phyloP scores from a whole-genome alignment of 2,113 vertebrate species.

The Brachyhypopomus gauderio region DNA sequence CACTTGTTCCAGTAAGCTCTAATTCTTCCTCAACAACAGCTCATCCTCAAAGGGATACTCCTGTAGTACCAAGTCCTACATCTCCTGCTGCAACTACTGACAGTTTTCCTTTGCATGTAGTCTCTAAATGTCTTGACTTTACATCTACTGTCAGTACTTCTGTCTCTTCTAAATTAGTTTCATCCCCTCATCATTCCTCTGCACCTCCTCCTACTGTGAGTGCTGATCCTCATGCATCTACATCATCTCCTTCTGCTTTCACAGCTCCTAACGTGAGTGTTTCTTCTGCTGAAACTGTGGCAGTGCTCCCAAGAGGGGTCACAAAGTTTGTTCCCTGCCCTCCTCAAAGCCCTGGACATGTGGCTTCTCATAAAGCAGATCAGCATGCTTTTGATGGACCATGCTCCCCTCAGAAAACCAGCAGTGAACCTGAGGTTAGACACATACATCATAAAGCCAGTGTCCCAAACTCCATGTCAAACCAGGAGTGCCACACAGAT shows the following conservation, averaged over 20 bases:
- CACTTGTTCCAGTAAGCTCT: slow-evolving; percentile 21
- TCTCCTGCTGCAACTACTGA: slow-evolving; percentile 49
- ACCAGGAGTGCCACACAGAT: slow-evolving; percentile 43
- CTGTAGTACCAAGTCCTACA: slow-evolving; percentile 33
- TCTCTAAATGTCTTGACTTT: slow-evolving; percentile 34
- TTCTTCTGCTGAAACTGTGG: slow-evolving; percentile 10
- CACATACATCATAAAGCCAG: slow-evolving; percentile 40
- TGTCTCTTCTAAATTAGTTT: slow-evolving; percentile 6
- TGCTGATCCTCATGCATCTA: slow-evolving; percentile 58
- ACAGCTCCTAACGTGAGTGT: slow-evolving; percentile 9
- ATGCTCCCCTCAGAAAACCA: slow-evolving; percentile 23
- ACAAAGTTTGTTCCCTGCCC: slow-evolving; percentile 11
- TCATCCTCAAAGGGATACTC: slow-evolving; percentile 31
- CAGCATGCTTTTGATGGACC: slow-evolving; percentile 31
- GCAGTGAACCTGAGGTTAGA: slow-evolving; percentile 47
- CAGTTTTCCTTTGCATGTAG: slow-evolving; percentile 42
- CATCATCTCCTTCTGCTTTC: slow-evolving; percentile 52
- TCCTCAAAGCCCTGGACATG: slow-evolving; percentile 34
- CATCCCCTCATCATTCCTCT: slow-evolving; percentile 12
- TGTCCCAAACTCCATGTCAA: slow-evolving; percentile 30
- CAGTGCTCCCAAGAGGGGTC: no score
- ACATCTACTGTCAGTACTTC: slow-evolving; percentile 18
- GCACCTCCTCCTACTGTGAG: slow-evolving; percentile 34
- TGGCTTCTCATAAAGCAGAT: slow-evolving; percentile 50
- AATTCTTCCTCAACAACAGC: slow-evolving; percentile 41